A percentile compares a stretch with the other conserved stretches of the same genome.
Evolutionary conservation across 1,140 invertebrate species (phyloP).

Genomic region (Drosophila willistoni): DNA sequence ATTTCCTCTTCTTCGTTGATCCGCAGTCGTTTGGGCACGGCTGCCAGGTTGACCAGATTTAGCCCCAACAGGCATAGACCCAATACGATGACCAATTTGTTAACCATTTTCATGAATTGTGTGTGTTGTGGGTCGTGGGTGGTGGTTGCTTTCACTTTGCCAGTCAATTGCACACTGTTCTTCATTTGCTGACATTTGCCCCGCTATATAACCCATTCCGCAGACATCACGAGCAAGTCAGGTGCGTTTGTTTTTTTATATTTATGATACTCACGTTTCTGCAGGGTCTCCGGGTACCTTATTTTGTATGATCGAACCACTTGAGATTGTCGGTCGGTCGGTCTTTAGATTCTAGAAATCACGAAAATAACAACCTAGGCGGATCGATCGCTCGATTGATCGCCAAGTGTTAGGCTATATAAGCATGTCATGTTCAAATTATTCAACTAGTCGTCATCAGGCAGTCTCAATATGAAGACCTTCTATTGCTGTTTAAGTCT

Average conservation of each 20-base stretch:
- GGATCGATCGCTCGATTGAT: neutral
- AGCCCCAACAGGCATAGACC: constrained; percentile 31
- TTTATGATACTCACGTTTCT: constrained; percentile 51
- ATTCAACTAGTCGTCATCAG: constrained; percentile 40
- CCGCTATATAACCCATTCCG: constrained; percentile 51
- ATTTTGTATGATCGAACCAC: constrained; percentile 24
- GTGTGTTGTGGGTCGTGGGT: constrained; percentile 1
- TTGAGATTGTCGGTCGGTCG: constrained; percentile 51
- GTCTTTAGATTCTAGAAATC: constrained; percentile 65
- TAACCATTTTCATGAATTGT: constrained; percentile 43
- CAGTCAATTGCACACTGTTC: constrained; percentile 55
- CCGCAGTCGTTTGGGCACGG: constrained; percentile 39
- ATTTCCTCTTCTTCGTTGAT: constrained; percentile 39
- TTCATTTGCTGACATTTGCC: neutral
- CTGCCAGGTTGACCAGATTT: constrained; percentile 15
- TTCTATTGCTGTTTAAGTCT: neutral
- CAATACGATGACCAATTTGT: constrained; percentile 19
- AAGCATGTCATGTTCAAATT: constrained; percentile 33
- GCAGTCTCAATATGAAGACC: constrained; percentile 10
- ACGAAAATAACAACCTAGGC: constrained; percentile 47
- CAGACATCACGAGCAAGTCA: constrained; percentile 33
- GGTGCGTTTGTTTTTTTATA: constrained; percentile 10
- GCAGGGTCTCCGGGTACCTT: neutral
- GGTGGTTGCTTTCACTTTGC: constrained; percentile 30
- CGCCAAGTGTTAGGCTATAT: constrained; percentile 56